Evolutionary conservation across 2,888 invertebrate species (phyloP).

Genomic region (Ophion slaviceki): DNA sequence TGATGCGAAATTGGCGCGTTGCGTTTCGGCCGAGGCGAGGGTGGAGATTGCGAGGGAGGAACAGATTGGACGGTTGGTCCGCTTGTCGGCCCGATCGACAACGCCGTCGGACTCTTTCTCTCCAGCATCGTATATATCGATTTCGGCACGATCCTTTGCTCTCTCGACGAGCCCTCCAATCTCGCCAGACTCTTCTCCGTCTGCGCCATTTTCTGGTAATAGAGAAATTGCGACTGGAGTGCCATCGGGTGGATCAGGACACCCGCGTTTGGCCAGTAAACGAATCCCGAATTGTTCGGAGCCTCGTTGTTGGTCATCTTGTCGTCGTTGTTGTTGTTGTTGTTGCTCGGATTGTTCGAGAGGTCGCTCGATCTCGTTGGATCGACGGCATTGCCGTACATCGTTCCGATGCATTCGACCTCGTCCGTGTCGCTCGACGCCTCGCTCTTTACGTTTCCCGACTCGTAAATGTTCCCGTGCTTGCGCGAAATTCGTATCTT

Average conservation of each 20-base stretch:
- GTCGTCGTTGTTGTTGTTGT: constrained; percentile 70
- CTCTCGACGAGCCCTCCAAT: constrained; percentile 70
- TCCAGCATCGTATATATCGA: constrained; percentile 81
- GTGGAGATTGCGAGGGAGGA: constrained; percentile 66
- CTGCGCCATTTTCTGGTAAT: constrained; percentile 90
- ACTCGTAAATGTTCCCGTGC: constrained; percentile 87
- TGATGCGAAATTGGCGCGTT: constrained; percentile 80
- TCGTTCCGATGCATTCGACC: constrained; percentile 83
- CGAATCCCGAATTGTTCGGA: constrained; percentile 84
- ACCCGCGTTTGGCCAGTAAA: constrained; percentile 89
- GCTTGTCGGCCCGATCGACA: constrained; percentile 66
- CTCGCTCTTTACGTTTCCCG: constrained; percentile 86
- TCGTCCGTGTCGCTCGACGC: constrained; percentile 83
- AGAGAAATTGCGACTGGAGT: constrained; percentile 88
- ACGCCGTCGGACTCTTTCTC: constrained; percentile 71
- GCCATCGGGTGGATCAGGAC: constrained; percentile 91
- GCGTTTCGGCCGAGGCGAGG: constrained; percentile 84
- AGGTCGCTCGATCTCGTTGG: constrained; percentile 62
- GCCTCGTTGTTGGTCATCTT: constrained; percentile 82
- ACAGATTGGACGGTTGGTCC: constrained; percentile 71
- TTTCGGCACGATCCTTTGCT: constrained; percentile 82
- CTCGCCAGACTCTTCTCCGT: constrained; percentile 79
- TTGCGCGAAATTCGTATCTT: constrained; percentile 88
- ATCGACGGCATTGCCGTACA: constrained; percentile 51
- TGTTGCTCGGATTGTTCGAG: constrained; percentile 52